These are phyloP conservation scores for Natator depressus DNA, from an alignment of 2,113 vertebrate genomes.

Conservation along the genomic window DNA sequence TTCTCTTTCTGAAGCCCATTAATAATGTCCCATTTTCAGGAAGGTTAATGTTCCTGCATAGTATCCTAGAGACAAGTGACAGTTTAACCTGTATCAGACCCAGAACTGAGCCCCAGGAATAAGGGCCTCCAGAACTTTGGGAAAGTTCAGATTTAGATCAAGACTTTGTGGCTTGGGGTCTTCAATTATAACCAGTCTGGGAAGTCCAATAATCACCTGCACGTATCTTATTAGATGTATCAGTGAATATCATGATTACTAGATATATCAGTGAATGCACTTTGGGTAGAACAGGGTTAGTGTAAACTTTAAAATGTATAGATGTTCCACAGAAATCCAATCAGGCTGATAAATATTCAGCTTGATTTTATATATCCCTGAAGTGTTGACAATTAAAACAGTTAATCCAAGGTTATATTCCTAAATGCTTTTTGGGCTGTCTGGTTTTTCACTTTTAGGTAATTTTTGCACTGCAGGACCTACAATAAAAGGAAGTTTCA, in stretches of 20 bases:
- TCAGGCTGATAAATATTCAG: not conserved
- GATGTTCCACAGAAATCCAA: not conserved
- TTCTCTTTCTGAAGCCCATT: slow-evolving; percentile 61
- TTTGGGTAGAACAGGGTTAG: not conserved
- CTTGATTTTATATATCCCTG: not conserved
- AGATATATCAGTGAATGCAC: not conserved
- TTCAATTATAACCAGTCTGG: not conserved
- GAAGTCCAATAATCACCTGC: not conserved
- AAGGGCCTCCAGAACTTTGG: not conserved
- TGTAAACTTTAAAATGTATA: not conserved
- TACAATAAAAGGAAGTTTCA: not conserved
- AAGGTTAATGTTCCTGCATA: slow-evolving; percentile 59
- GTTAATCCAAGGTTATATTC: not conserved
- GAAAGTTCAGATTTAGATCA: not conserved
- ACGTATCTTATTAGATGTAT: not conserved
- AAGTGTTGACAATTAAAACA: not conserved
- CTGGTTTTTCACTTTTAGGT: not conserved
- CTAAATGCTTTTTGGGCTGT: not conserved
- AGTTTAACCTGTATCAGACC: slow-evolving; percentile 51
- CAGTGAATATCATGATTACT: not conserved
- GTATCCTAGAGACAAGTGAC: slow-evolving; percentile 50
- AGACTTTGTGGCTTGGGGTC: not conserved
- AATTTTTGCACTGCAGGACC: not conserved
- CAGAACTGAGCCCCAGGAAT: not conserved
- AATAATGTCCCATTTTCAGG: slow-evolving; percentile 68